Evolutionary conservation across 1,140 invertebrate genomes (phyloP), one percentile per base, ranked within the genome.

Genomic region (Drosophila melanogaster): DNA sequence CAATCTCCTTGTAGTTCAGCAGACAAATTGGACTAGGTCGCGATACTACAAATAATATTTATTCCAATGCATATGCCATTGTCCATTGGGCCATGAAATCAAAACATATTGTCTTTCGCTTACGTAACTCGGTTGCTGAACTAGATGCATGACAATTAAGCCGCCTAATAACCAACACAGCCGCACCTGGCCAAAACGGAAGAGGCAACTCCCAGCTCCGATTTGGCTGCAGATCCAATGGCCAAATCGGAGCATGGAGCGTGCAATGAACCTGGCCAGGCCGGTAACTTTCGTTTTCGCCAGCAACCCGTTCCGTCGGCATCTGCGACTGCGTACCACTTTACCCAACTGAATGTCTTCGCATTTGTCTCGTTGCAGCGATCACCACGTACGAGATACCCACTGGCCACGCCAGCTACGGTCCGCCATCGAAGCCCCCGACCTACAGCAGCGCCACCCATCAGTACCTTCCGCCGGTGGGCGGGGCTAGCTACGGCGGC

Each of bases 331-430:
- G 62, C 61, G 67, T 73, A 64, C 84, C 76, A 79, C 69, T 83
- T 83, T 50, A 61, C 30, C 30, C 30, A 7, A 66, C 76, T 70
- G 17, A 77, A 35, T 30, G 53, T 43, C 35, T 60, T 41, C 38
- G 15, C 41, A 40, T 49, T 41, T 54, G 19, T 46, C 49, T 76
- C 60, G 40, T 91, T 81, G 53, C 75, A 92, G 91, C 83, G 30
- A 91, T 92, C 61, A 91, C 91, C 49, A 89, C 89, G 15, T 92
- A 92, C 65, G 91, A 92, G 65, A 91, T 92, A 58, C 91, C 91
- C 35, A 77, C 57, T 43, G 91, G 89, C 38, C 91, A 92, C 22
- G 50, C 75, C 51, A 91, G 67, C 75, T 92, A 92, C 38, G 91
- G 91, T 6, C 91, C 91, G 49, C 91, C 91, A 54, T 92, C 91